Base-by-base conservation (phyloP, 2,797 vertebrate species). In the Enteromius trimaculatus region DNA sequence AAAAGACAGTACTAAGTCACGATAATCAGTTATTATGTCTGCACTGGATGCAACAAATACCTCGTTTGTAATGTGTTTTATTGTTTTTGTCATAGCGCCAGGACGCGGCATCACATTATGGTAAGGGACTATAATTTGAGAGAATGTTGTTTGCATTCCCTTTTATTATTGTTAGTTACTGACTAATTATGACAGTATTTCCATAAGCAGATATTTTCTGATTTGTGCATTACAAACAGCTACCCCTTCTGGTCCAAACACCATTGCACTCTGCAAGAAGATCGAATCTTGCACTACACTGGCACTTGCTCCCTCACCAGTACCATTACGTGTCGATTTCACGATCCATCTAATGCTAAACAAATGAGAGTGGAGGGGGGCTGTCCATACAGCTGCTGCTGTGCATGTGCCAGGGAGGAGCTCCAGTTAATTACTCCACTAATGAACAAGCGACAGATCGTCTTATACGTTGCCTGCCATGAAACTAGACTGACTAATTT, bases 361-460 rank as follows among this genome's bases (percentile, higher is more conserved):
- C 85, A 86, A 86, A 84, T 55, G 74, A 77, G 65, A 69, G 80
- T 7, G 78, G 42, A 19, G 58, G 7, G 70, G 66, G 49, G 19
- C 17, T 60, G 53, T 85, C 71, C 76, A 84, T 79, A 70, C 53
- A 84, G 83, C 88, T 87, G 83, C 72, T 80, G 79, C 79, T 68
- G 60, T 82, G 70, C 70, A 82, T 76, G 84, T 83, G 87, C 79
- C 76, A 79, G 75, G 75, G 65, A 86, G 82, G 82, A 80, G 53
- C 71, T 60, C 71, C 80, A 69, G 71, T 88, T 87, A 87, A 89
- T 90, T 88, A 88, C 83, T 80, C 83, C 34, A 75, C 86, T 90
- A 88, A 88, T 87, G 84, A 87, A 78, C 83, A 81, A 39, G 42
- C 66, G 69, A 44, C 65, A 49, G 70, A 70, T 77, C 53, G 60